Conservation (phyloP, 53 echinoderm and acorn worm species). For the Echinometra lucunter region DNA sequence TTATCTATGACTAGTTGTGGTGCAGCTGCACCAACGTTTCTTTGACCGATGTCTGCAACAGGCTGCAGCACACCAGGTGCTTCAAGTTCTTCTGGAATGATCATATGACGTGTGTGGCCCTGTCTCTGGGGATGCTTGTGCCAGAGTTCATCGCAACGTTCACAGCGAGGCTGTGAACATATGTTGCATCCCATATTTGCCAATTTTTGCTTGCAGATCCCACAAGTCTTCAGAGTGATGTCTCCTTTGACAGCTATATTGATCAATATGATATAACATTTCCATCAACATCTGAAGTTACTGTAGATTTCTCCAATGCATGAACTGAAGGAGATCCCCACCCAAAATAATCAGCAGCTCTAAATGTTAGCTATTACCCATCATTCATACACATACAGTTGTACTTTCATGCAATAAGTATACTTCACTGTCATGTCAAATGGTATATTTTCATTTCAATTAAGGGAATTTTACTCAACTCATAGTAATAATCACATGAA, state of each 20-base stretch:
- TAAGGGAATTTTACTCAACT: no score
- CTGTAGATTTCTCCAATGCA: no score
- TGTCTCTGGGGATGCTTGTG: conserved; percentile 55
- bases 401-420: no score
- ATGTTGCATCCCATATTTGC: conserved; percentile 46
- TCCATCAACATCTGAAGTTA: background rate
- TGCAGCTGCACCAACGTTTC: background rate
- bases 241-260: background rate
- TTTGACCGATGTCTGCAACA: background rate
- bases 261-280: background rate
- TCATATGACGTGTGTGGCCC: conserved; percentile 27
- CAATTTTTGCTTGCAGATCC: conserved; percentile 52
- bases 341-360: background rate
- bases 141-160: conserved; percentile 63
- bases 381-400: background rate
- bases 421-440: no score
- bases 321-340: no score
- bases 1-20: background rate
- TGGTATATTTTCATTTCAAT: no score
- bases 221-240: conserved; percentile 23
- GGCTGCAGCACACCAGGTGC: background rate
- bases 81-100: conserved; percentile 10
- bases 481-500: background rate
- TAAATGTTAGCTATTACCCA: background rate
- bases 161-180: conserved; percentile 53